Conservation (phyloP, 1,140 invertebrate species). For the Bradynema listronoti region DNA sequence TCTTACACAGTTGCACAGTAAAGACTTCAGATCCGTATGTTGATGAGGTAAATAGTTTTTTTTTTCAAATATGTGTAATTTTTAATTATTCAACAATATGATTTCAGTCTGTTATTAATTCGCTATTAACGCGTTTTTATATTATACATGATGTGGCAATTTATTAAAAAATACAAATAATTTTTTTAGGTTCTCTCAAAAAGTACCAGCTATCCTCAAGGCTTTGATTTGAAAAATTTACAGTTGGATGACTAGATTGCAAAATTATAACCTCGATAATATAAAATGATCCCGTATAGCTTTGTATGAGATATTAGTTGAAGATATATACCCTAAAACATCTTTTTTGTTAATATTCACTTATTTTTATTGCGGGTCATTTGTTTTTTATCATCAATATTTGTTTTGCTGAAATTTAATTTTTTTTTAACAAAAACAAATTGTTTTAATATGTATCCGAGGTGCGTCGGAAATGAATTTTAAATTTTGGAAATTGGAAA, state of each 20-base stretch:
- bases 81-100: background rate
- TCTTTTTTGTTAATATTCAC: no score
- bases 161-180: background rate
- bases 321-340: no score
- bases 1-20: slow-evolving; percentile 41
- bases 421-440: no score
- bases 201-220: slow-evolving; percentile 10
- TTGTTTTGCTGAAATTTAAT: no score
- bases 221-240: slow-evolving; percentile 10
- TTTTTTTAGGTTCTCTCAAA: slow-evolving; percentile 9
- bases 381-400: no score
- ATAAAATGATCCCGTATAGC: no score
- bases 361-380: no score
- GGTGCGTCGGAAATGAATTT: no score
- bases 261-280: no score
- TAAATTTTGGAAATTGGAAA: no score
- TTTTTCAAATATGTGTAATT: background rate
- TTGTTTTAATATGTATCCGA: no score
- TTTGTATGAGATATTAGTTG: no score
- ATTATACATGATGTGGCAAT: background rate
- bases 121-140: background rate
- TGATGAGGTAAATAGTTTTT: slow-evolving; percentile 28
- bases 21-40: slow-evolving; percentile 32
- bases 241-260: slow-evolving; percentile 3
- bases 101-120: background rate